Evolutionary conservation across 2,797 vertebrate species (phyloP), one percentile per base, ranked within the genome.

Genomic region (Hyperoplus lanceolatus): DNA sequence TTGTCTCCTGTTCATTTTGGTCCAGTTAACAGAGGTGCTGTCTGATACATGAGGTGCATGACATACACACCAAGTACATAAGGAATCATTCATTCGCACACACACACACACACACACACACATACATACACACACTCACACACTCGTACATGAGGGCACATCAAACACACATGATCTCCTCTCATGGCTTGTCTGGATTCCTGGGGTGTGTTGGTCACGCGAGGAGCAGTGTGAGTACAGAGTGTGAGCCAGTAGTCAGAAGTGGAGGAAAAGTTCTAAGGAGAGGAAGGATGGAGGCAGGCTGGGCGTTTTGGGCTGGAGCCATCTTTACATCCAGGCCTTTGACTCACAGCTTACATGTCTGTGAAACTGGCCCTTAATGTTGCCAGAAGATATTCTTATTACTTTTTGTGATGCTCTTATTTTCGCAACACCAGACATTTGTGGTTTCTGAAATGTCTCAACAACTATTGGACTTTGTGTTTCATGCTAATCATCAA

Each of bases 31-130:
- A 84, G 70, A 90, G 90, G 88, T 93, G 89, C 75, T 81, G 82
- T 82, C 79, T 90, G 87, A 92, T 85, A 86, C 88, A 93, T 87
- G 85, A 89, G 81, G 89, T 88, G 86, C 69, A 64, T 88, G 82
- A 84, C 82, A 76, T 70, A 51, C 64, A 77, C 77, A 72, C 57
- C 86, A 50, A 62, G 67, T 56, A 48, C 69, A 68, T 62, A 80
- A 75, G 46, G 61, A 79, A 36, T 50, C 68, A 78, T 83, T 79
- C 79, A 83, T 79, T 75, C 81, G 49, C 51, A n/a, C 61, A 54
- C 64, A 76, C 70, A 62, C 45, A 42, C 36, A 53, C 15, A 54
- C 51, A 58, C 39, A 61, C 51, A 43, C 51, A 43, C 46, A 67
- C 42, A 45, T 15, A 12, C 55, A 55, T 45, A 21, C 57, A 49